These are phyloP conservation scores for Tragelaphus scriptus DNA, from an alignment of 2,113 vertebrate species.

Conservation along the genomic window DNA sequence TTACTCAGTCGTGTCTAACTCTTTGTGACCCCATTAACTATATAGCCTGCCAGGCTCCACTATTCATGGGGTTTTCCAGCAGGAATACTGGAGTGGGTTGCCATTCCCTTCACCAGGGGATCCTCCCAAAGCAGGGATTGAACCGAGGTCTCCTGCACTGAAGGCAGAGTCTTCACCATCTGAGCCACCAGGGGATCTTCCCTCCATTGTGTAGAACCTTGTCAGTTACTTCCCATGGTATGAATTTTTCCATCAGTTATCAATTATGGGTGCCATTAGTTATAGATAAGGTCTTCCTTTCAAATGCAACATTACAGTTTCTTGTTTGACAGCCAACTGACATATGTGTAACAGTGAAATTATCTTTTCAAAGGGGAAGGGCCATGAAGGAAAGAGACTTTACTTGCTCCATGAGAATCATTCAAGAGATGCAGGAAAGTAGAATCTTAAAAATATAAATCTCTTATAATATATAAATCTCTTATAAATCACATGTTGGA, in stretches of 20 bases:
- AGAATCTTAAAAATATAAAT: background rate
- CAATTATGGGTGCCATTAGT: background rate
- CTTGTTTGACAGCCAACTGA: background rate
- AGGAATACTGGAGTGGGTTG: background rate
- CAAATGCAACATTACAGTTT: background rate
- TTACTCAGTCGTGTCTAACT: background rate
- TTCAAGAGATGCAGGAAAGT: background rate
- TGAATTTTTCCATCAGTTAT: background rate
- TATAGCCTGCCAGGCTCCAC: background rate
- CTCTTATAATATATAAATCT: background rate
- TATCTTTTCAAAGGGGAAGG: background rate
- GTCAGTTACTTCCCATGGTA: background rate
- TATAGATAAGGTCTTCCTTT: constrained; percentile 28
- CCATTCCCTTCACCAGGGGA: background rate
- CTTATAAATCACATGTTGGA: background rate
- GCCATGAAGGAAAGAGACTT: background rate
- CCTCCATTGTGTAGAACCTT: background rate
- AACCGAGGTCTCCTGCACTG: background rate
- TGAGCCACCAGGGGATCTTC: background rate
- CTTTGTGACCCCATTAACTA: background rate
- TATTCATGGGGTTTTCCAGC: background rate
- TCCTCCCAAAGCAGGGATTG: background rate
- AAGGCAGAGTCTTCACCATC: background rate
- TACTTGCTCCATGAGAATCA: background rate
- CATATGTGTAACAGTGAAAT: background rate